These are phyloP conservation scores for Drosophila pectinifera DNA, from an alignment of 1,140 invertebrate genomes.

Conservation along the genomic window DNA sequence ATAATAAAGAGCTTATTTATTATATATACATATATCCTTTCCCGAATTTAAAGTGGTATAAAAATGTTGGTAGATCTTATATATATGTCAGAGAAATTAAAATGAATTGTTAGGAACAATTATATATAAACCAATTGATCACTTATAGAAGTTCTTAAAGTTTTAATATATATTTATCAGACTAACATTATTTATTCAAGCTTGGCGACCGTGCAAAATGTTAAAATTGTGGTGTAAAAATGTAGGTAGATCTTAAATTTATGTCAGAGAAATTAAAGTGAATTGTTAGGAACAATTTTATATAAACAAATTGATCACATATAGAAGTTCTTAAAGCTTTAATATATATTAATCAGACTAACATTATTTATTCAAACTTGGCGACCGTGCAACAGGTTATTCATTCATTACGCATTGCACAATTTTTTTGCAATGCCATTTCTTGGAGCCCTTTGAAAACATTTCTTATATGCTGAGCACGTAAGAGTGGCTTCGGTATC, in stretches of 20 bases:
- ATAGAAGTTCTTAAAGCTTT: too few species aligned
- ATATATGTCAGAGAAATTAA: not conserved
- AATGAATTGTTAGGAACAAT: too few species aligned
- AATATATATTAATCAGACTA: too few species aligned
- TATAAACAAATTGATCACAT: too few species aligned
- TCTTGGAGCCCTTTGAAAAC: not conserved
- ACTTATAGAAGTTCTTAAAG: too few species aligned
- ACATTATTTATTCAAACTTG: too few species aligned
- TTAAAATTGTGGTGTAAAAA: not conserved
- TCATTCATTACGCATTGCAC: not conserved
- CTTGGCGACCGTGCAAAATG: too few species aligned
- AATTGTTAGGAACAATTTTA: too few species aligned
- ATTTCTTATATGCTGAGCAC: slow-evolving; percentile 21
- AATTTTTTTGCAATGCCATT: slow-evolving; percentile 3
- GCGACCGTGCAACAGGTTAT: not conserved
- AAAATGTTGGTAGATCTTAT: not conserved
- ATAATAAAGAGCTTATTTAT: not conserved
- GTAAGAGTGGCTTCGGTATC: slow-evolving; percentile 25
- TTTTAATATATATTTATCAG: too few species aligned
- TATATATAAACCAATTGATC: too few species aligned
- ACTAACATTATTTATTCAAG: too few species aligned
- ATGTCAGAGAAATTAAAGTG: not conserved
- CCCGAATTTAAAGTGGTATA: too few species aligned
- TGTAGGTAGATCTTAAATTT: not conserved
- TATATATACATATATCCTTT: not conserved